Evolutionary conservation across 2,797 vertebrate species (phyloP), one percentile per base, ranked within the genome.

Genomic region (Chrysocyon brachyurus): DNA sequence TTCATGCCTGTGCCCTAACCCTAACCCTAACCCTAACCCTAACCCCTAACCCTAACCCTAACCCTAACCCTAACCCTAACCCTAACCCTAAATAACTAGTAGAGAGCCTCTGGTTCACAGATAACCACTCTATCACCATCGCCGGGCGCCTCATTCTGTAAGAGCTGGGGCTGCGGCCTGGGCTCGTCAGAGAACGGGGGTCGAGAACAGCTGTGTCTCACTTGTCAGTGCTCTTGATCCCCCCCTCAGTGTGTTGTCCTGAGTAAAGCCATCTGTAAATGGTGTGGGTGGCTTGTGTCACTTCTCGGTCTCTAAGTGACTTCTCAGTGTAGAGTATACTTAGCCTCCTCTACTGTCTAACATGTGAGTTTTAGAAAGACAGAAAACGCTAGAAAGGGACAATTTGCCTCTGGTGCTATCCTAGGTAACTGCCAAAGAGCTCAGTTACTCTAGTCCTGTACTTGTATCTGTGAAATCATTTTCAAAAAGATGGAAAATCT

Each of bases 181-280:
- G 4, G 26, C 16, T 31, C 9, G 8, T 75, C 46, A 75, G 73
- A 52, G 46, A 15, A 17, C 15, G 24, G 14, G 7, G 24, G 7
- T 14, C 46, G 0, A 7, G 24, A 49, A 17, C 5, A 1, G 1
- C 26, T 7, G 2, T 2, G 4, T 0, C 26, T 2, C 1, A 2
- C 12, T 5, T 15, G 0, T 31, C 73, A 0, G 15, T 15, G 16
- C 26, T 15, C 73, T 28, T 9, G 15, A 5, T 4, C 28, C 24
- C 3, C 24, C 26, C 0, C 6, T 28, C 15, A 2, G 73, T 75
- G 17, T 49, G 72, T 49, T 17, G 9, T 24, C 40, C 15, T 75
- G 40, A 28, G 46, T 17, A 28, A 28, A 6, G 24, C 33, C 19
- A 33, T 40, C 10, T 22, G 2, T 68, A 40, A 72, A 40, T 12